Conservation (phyloP, 1,140 invertebrate species). For the Hesperophylax magnus region DNA sequence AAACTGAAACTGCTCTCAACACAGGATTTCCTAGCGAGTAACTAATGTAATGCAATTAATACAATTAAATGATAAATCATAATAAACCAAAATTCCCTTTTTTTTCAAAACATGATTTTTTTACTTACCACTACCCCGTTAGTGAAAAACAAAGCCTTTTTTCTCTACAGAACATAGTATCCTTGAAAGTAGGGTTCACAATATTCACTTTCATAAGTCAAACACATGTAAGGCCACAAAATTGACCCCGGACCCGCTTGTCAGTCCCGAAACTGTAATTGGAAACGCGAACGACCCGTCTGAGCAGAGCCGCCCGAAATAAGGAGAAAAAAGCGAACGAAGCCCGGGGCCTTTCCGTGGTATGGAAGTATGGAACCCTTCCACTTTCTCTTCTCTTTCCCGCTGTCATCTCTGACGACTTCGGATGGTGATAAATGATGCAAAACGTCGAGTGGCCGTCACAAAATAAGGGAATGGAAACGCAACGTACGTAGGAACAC, state of each 20-base stretch:
- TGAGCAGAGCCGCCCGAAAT: background rate
- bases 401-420: slow-evolving; percentile 37
- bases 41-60: no score
- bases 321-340: slow-evolving; percentile 5
- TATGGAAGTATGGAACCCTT: background rate
- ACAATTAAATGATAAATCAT: no score
- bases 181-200: no score
- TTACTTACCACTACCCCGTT: no score
- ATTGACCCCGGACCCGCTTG: slow-evolving; percentile 19
- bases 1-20: no score
- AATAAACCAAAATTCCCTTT: no score
- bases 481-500: background rate
- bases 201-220: slow-evolving; percentile 10
- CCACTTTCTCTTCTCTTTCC: background rate
- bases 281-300: slow-evolving; percentile 11
- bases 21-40: no score
- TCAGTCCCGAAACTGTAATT: slow-evolving; percentile 28
- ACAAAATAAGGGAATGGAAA: slow-evolving; percentile 10
- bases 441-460: slow-evolving; percentile 27
- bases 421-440: slow-evolving; percentile 41
- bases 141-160: no score
- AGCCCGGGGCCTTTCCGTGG: slow-evolving; percentile 8
- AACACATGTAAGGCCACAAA: slow-evolving; percentile 26
- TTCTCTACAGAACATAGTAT: no score
- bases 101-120: no score